Evolutionary conservation across 2,797 vertebrate genomes (phyloP).

Genomic region (Fratercula arctica): DNA sequence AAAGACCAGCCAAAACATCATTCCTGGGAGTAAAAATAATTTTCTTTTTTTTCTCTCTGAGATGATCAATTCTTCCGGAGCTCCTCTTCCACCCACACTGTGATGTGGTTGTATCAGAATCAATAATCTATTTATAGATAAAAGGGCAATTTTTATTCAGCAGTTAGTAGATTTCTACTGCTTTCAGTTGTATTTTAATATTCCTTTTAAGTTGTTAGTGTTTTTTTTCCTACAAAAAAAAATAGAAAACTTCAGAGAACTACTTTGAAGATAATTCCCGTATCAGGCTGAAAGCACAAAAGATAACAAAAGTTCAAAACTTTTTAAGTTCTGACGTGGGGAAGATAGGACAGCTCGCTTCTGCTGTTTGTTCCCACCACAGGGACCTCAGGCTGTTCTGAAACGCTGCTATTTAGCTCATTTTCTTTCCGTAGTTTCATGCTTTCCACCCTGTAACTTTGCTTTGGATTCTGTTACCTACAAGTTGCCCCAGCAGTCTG

Average conservation of each 20-base stretch:
- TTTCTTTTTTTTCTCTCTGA: not conserved
- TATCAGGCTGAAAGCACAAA: not conserved
- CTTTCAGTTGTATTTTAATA: conserved; percentile 11
- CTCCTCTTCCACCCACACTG: not conserved
- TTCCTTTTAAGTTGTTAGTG: not conserved
- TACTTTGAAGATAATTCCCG: conserved; percentile 46
- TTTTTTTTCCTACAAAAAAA: not conserved
- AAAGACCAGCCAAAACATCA: not conserved
- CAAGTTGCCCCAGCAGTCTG: not conserved
- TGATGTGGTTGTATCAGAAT: not conserved
- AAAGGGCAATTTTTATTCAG: not conserved
- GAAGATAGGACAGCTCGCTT: not conserved
- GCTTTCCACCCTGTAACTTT: not conserved
- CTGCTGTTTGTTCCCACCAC: not conserved
- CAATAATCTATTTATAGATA: conserved; percentile 33
- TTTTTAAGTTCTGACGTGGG: not conserved
- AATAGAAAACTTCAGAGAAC: not conserved
- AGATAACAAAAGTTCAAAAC: not conserved
- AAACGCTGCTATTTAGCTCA: not conserved
- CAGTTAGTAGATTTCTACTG: not conserved
- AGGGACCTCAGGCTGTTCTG: not conserved
- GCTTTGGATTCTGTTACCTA: not conserved
- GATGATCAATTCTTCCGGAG: not conserved
- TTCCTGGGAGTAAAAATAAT: not conserved
- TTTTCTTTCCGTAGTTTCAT: not conserved